Base-by-base conservation (phyloP, 2,888 invertebrate species). In the Leptarthrus brevirostris region DNA sequence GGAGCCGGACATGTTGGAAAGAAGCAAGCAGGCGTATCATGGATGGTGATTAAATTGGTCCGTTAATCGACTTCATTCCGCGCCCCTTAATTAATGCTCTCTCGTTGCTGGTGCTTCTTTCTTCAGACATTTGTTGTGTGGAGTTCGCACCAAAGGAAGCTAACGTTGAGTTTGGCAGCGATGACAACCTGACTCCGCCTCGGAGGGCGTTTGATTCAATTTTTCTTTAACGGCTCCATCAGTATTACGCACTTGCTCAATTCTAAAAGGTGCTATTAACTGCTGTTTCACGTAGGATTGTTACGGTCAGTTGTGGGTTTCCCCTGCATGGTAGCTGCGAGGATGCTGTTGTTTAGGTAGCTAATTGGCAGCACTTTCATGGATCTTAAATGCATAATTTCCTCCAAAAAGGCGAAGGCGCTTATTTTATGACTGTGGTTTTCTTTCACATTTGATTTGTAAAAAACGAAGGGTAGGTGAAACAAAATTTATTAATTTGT, bases 31-130 rank as follows among this genome's bases (percentile, higher is more conserved):
- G 69, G 69, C 69, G 69, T 69, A 69, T 69, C 69, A 69, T 69
- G 52, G 69, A 49, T 52, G 69, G 69, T 69, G 69, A 69, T 69
- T 69, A 69, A 69, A 69, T 69, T 69, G 69, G 52, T 69, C 52
- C 52, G 69, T 69, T 69, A 69, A 69, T 69, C 69, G 69, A 69
- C 69, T 69, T 69, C 69, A 69, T 69, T 52, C 69, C 69, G 69
- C 69, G 69, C 69, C 69, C 69, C 69, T 69, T 69, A 69, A 69
- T 69, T 69, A 69, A 69, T 69, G 69, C 69, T 36, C 18, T 52
- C 69, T 69, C 34, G 69, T 69, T 69, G 69, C 20, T 44, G 44
- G 30, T 49, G 52, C 52, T 52, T 69, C 69, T 52, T 69, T 66
- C 64, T 69, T 69, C 18, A 34, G 69, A 30, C 18, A 44, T 16